These are phyloP conservation scores for Saccostrea cuccullata DNA, from an alignment of 1,140 invertebrate genomes.

Conservation along the genomic window DNA sequence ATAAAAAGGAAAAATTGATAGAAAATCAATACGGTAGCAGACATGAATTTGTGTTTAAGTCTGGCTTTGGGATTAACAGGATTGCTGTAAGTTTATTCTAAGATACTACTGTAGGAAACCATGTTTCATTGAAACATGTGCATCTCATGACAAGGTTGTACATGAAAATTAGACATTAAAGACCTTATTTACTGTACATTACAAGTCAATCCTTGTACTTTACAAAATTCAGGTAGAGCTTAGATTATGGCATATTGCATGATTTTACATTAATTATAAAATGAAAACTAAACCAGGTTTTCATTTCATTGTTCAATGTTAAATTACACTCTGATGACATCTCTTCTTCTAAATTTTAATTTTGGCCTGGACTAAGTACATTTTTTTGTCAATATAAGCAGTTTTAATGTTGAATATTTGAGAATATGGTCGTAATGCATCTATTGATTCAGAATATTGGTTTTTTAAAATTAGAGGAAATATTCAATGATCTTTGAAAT, in stretches of 20 bases:
- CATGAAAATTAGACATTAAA: background rate
- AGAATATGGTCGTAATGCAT: no score
- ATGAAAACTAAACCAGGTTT: no score
- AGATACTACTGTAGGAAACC: background rate
- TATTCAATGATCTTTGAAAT: no score
- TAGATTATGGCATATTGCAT: background rate
- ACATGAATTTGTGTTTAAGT: slow-evolving; percentile 10
- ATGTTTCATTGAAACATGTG: background rate
- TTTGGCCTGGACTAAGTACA: no score
- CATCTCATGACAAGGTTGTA: background rate
- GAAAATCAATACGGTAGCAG: slow-evolving; percentile 26
- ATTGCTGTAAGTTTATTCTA: slow-evolving; percentile 10
- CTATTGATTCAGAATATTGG: no score
- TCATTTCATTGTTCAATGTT: background rate
- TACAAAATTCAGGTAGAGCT: background rate
- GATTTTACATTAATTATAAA: background rate
- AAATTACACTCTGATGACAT: no score
- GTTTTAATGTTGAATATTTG: no score
- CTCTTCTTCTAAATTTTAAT: no score
- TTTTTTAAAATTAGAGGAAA: no score
- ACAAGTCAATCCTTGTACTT: background rate
- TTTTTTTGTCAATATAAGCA: no score
- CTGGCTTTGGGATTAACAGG: background rate
- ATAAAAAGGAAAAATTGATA: slow-evolving; percentile 18
- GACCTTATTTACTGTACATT: background rate